Evolutionary conservation across 2,797 vertebrate species (phyloP).

Genomic region (Tarsius wallacei): DNA sequence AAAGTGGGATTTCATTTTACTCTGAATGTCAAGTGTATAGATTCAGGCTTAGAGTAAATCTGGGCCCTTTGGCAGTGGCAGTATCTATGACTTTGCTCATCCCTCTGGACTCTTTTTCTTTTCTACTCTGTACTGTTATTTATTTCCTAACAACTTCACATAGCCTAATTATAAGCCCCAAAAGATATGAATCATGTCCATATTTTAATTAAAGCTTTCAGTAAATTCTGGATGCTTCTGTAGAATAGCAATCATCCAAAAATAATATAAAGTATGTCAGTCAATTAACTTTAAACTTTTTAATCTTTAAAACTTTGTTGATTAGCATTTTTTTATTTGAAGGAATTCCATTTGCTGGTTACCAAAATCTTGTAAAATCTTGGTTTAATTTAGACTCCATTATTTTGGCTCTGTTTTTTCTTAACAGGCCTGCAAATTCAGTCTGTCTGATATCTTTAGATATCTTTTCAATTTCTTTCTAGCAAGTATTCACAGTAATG

Average conservation of each 20-base stretch:
- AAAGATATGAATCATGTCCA: constrained; percentile 43
- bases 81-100: constrained; percentile 45
- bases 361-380: background rate
- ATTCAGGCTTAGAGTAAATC: constrained; percentile 60
- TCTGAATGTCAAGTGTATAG: constrained; percentile 71
- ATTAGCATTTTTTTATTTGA: constrained; percentile 10
- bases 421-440: background rate
- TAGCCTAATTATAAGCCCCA: constrained; percentile 51
- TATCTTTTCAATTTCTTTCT: background rate
- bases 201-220: constrained; percentile 71
- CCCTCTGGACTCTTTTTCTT: background rate
- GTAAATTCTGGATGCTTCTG: background rate
- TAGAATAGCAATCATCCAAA: constrained; percentile 50
- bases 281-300: constrained; percentile 36
- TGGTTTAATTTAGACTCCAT: background rate
- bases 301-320: constrained; percentile 43
- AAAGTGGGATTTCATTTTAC: constrained; percentile 68
- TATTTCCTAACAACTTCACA: constrained; percentile 58
- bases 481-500: background rate
- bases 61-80: constrained; percentile 16
- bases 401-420: background rate
- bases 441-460: background rate
- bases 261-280: constrained; percentile 7
- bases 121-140: constrained; percentile 47
- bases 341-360: background rate